These are phyloP conservation scores for Lithodes maja DNA, from an alignment of 2,888 invertebrate genomes.

Conservation along the genomic window DNA sequence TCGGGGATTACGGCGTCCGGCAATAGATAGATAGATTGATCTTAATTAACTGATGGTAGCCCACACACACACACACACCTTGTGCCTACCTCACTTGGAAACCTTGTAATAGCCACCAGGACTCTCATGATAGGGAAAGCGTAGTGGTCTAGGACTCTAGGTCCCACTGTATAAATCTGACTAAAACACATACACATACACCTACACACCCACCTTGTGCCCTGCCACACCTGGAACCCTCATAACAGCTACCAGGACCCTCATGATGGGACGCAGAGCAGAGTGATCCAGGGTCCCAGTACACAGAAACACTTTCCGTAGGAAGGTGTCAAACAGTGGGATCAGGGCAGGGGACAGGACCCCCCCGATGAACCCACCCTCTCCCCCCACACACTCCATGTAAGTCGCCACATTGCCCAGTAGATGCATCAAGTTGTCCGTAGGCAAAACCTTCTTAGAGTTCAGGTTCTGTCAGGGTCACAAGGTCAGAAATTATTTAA, in stretches of 20 bases:
- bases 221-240: constrained; percentile 88
- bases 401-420: constrained; percentile 95
- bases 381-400: constrained; percentile 88
- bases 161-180: too few relatives aligned
- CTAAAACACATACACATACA: too few relatives aligned
- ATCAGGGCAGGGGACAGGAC: constrained; percentile 84
- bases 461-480: constrained; percentile 80
- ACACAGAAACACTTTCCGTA: constrained; percentile 81
- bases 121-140: too few relatives aligned
- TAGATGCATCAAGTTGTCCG: constrained; percentile 84
- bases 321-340: constrained; percentile 89
- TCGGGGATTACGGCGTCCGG: too few relatives aligned
- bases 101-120: too few relatives aligned
- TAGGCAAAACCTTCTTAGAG: constrained; percentile 84
- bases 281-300: constrained; percentile 33
- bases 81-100: too few relatives aligned
- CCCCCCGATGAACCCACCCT: constrained; percentile 77
- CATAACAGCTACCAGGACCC: constrained; percentile 86
- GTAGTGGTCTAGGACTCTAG: too few relatives aligned
- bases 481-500: too few relatives aligned
- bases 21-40: too few relatives aligned
- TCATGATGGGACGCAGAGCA: constrained; percentile 77
- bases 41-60: too few relatives aligned
- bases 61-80: too few relatives aligned
- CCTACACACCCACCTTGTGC: constrained; percentile 63